These are phyloP conservation scores for Nemotelus nigrinus DNA, from an alignment of 2,888 invertebrate species.

Conservation along the genomic window DNA sequence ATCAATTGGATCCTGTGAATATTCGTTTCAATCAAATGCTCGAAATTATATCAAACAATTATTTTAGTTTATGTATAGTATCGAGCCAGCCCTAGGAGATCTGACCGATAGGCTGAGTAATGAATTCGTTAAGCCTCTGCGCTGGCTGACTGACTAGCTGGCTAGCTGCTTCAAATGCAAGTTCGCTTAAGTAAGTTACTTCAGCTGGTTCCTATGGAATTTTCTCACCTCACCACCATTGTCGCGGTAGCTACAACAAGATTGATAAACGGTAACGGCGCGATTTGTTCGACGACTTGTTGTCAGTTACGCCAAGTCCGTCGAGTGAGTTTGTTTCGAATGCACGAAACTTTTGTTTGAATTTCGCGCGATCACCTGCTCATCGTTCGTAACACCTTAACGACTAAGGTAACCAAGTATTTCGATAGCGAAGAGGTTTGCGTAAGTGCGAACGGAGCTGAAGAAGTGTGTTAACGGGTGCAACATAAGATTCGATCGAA, in stretches of 20 bases:
- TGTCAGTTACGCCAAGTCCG: slow-evolving; percentile 50
- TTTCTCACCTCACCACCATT: slow-evolving; percentile 47
- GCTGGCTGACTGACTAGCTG: neutral
- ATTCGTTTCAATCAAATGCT: too few species aligned
- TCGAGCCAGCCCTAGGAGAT: slow-evolving; percentile 18
- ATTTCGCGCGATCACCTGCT: slow-evolving; percentile 40
- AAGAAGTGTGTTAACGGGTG: slow-evolving; percentile 9
- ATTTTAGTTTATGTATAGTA: neutral
- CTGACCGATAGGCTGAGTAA: slow-evolving; percentile 5
- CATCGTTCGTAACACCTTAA: slow-evolving; percentile 3
- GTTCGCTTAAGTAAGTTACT: slow-evolving; percentile 5
- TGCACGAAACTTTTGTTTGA: slow-evolving; percentile 36
- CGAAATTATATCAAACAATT: too few species aligned
- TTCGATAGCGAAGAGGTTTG: neutral
- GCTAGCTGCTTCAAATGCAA: neutral
- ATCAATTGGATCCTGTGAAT: too few species aligned
- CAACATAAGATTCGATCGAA: slow-evolving; percentile 4
- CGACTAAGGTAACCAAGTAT: neutral
- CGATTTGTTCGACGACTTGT: slow-evolving; percentile 41
- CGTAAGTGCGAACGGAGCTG: slow-evolving; percentile 16
- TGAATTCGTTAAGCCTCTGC: neutral
- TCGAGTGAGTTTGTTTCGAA: slow-evolving; percentile 49
- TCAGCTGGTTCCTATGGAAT: slow-evolving; percentile 43
- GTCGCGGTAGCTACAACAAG: slow-evolving; percentile 22
- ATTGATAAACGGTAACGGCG: slow-evolving; percentile 49